A percentile compares a stretch with the other conserved stretches of the same genome.
Conservation (phyloP, 2,797 vertebrate species). For the Buphagus erythrorhynchus region DNA sequence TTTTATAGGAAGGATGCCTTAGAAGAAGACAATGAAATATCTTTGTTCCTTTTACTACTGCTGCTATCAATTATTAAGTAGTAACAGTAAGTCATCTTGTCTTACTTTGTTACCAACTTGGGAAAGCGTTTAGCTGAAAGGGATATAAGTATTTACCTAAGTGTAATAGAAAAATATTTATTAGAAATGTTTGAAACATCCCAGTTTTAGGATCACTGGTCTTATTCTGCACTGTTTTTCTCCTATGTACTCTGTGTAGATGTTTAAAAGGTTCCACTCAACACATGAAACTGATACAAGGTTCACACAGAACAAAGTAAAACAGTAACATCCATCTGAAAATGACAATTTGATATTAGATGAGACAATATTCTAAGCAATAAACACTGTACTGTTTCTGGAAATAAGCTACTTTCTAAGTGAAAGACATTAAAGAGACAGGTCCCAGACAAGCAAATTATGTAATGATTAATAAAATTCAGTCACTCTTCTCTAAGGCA, state of each 20-base stretch:
- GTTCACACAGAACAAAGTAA: background rate
- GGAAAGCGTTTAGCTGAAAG: background rate
- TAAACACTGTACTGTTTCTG: background rate
- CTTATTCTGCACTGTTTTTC: background rate
- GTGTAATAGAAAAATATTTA: background rate
- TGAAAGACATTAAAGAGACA: background rate
- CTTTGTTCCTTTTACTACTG: background rate
- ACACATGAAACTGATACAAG: background rate
- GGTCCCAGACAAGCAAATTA: background rate
- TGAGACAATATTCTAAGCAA: background rate
- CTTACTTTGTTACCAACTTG: background rate
- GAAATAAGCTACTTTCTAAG: background rate
- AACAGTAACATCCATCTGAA: background rate
- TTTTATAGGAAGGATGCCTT: background rate
- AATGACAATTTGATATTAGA: background rate
- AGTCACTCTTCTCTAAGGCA: background rate
- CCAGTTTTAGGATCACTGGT: background rate
- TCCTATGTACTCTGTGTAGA: background rate
- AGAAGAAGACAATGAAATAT: background rate
- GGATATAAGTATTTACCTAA: background rate
- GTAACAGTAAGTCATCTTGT: background rate
- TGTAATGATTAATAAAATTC: background rate
- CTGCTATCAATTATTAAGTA: background rate
- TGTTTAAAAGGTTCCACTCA: background rate
- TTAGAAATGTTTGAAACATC: background rate